Percentiles rank a stretch among this genome's conserved stretches.
Evolutionary conservation across 2,113 vertebrate species (phyloP).

Genomic region (Empidonax traillii): DNA sequence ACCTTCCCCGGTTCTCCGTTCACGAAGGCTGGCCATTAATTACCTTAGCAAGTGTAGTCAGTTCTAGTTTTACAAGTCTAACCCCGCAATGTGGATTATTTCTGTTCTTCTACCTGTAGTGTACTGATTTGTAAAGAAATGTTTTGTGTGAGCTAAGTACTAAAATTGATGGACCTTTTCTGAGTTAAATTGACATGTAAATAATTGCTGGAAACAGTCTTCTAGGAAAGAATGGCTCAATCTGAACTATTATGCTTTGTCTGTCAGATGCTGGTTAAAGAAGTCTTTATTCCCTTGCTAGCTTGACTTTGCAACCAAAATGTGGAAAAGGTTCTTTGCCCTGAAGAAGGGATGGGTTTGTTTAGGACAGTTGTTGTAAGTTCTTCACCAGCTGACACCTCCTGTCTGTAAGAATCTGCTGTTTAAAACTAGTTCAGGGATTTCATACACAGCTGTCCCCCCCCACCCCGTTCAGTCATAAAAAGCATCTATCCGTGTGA

Average conservation of each 20-base stretch:
- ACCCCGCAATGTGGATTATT: not conserved
- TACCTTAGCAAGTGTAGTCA: not conserved
- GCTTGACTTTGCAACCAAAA: not conserved
- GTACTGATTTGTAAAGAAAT: not conserved
- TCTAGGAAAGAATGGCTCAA: not conserved
- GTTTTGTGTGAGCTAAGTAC: not conserved
- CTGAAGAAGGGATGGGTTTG: not conserved
- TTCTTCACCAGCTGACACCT: not conserved
- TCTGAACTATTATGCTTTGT: not conserved
- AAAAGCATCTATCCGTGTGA: not conserved
- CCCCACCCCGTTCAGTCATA: not conserved
- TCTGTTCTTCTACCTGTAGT: not conserved
- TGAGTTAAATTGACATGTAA: not conserved
- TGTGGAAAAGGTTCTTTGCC: not conserved
- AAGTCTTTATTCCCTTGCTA: not conserved
- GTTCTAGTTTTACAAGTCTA: not conserved
- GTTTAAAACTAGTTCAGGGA: not conserved
- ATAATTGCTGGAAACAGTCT: not conserved
- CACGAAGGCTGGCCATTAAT: no score
- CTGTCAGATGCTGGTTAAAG: not conserved
- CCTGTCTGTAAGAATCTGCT: not conserved
- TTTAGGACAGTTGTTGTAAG: not conserved
- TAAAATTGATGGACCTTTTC: not conserved
- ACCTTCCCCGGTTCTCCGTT: no score
- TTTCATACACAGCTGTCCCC: not conserved